These are phyloP conservation scores for Asteroscopus sphinx DNA, from an alignment of 2,888 invertebrate genomes.

Conservation along the genomic window DNA sequence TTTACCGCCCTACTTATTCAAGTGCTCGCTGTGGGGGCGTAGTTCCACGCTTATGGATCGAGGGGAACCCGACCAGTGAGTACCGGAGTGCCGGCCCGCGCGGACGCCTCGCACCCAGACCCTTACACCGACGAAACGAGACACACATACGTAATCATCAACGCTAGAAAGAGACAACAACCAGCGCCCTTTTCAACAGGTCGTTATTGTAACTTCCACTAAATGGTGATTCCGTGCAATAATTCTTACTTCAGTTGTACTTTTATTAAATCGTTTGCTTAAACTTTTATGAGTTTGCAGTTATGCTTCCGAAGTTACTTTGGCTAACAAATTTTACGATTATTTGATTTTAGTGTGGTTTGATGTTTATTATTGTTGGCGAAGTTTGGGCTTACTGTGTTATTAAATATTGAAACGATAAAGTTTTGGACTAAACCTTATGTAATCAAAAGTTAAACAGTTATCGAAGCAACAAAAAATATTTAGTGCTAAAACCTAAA, in stretches of 20 bases:
- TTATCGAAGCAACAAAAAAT: conserved; percentile 1
- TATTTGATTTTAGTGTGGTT: conserved; percentile 54
- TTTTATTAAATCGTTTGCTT: conserved; percentile 73
- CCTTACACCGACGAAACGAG: conserved; percentile 67
- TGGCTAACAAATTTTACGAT: conserved; percentile 56
- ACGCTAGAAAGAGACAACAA: conserved; percentile 77
- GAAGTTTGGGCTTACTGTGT: conserved; percentile 42
- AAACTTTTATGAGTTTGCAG: conserved; percentile 73
- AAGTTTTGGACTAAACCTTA: conserved; percentile 23
- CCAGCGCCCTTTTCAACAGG: conserved; percentile 84
- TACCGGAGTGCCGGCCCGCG: conserved; percentile 80
- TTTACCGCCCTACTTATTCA: conserved; percentile 86
- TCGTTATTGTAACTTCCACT: conserved; percentile 86
- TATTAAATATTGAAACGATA: conserved; percentile 16
- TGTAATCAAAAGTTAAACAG: conserved; percentile 1
- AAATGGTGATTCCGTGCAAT: conserved; percentile 85
- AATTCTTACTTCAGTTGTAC: conserved; percentile 77
- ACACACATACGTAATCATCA: conserved; percentile 69
- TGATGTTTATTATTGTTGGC: conserved; percentile 47
- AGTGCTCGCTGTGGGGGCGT: conserved; percentile 75
- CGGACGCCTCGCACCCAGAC: conserved; percentile 77
- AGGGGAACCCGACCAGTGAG: conserved; percentile 78
- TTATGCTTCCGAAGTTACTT: conserved; percentile 55
- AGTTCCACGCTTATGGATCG: conserved; percentile 83
- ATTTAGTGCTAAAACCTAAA: neutral